These are phyloP conservation scores for Pseudococcus longispinus DNA, from an alignment of 2,888 invertebrate species.

Conservation along the genomic window DNA sequence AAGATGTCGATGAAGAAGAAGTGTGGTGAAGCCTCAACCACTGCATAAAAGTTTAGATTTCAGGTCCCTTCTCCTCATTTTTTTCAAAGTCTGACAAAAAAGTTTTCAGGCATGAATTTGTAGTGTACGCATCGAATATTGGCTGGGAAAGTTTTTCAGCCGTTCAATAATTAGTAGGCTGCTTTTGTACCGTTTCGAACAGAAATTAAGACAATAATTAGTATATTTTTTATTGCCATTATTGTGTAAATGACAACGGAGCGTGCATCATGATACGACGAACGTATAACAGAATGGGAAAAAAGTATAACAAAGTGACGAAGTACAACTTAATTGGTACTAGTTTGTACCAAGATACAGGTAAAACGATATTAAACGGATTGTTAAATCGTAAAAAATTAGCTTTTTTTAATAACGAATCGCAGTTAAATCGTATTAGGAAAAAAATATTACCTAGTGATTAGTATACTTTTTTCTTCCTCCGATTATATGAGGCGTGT, in stretches of 20 bases:
- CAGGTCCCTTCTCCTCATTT: no score
- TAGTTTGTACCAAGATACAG: conserved; percentile 24
- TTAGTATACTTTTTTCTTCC: conserved; percentile 26
- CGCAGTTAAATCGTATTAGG: background rate
- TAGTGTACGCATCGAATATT: no score
- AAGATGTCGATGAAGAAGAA: no score
- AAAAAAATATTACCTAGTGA: background rate
- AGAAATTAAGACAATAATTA: conserved; percentile 13
- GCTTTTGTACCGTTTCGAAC: background rate
- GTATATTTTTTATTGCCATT: background rate
- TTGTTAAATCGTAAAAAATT: conserved; percentile 30
- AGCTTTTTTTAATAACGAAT: conserved; percentile 25
- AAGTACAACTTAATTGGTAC: conserved; percentile 31
- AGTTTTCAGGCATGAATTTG: no score
- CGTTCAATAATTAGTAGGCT: background rate
- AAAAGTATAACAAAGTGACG: conserved; percentile 5
- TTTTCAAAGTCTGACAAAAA: no score
- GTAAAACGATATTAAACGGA: background rate
- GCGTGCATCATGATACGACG: background rate
- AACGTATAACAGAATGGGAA: background rate
- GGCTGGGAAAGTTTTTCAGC: background rate
- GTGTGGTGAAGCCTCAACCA: no score
- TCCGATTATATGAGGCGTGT: conserved; percentile 39
- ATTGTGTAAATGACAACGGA: conserved; percentile 11
- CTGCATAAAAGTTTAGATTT: no score